These are phyloP conservation scores for Amphiprion percula DNA, from an alignment of 2,113 vertebrate genomes.

Conservation along the genomic window DNA sequence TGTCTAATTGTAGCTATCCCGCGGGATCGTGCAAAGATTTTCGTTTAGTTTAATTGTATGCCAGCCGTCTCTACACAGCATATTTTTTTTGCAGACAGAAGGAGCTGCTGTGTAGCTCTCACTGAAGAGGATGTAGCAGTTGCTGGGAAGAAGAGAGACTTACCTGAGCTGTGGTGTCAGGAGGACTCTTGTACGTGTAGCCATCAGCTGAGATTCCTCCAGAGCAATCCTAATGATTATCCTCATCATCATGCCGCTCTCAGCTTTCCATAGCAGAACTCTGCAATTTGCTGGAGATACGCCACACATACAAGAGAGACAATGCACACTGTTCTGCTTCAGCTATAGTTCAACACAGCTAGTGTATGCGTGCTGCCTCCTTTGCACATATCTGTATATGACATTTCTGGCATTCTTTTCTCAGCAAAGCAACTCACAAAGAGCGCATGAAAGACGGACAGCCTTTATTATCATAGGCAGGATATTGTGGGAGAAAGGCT, in stretches of 20 bases:
- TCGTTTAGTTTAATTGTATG: slow-evolving; percentile 13
- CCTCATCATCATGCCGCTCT: slow-evolving; percentile 31
- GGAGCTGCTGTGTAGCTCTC: slow-evolving; percentile 29
- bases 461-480: no score
- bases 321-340: background rate
- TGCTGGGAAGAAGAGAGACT: background rate
- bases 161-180: slow-evolving; percentile 40
- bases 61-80: background rate
- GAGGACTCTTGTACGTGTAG: slow-evolving; percentile 18
- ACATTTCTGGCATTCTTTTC: background rate
- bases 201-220: slow-evolving; percentile 45
- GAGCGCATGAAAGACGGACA: no score
- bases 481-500: background rate
- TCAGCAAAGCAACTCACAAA: background rate
- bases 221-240: slow-evolving; percentile 46
- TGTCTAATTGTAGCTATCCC: slow-evolving; percentile 14
- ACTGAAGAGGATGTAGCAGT: background rate
- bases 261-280: slow-evolving; percentile 20
- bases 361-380: no score
- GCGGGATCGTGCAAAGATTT: background rate
- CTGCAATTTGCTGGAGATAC: slow-evolving; percentile 2
- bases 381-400: background rate
- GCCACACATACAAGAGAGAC: background rate
- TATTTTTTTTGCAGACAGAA: background rate
- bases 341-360: background rate